Conservation (phyloP, 64 coral and sea anemone species). For the Pocillopora damicornis region DNA sequence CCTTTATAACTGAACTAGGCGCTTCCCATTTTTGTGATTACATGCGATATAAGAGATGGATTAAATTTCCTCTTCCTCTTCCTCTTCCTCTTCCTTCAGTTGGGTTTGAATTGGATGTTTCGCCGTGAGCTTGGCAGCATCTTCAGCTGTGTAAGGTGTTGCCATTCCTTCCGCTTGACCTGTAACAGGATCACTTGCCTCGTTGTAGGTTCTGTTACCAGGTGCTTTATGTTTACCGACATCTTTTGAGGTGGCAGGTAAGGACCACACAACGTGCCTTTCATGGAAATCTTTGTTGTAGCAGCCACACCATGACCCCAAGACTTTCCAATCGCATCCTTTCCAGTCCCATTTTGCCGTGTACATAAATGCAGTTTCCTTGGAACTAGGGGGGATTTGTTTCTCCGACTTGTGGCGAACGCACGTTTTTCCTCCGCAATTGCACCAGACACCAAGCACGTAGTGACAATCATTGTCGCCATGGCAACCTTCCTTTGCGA, state of each 20-base stretch:
- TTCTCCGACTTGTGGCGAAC: constrained; percentile 4
- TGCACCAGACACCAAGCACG: neutral
- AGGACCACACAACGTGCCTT: neutral
- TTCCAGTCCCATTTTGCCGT: neutral
- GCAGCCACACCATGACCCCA: neutral
- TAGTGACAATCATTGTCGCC: constrained; percentile 27
- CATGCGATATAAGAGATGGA: neutral
- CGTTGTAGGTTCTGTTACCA: neutral
- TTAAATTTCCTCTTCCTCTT: neutral
- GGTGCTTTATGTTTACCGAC: neutral
- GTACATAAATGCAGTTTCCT: constrained; percentile 1
- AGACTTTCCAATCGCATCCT: constrained; percentile 44
- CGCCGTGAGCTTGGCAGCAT: too few species aligned
- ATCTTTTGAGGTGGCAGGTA: neutral
- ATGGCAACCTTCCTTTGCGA: constrained; percentile 46
- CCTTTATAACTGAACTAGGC: too few species aligned
- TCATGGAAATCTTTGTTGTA: neutral
- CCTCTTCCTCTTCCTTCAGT: neutral
- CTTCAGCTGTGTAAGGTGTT: too few species aligned
- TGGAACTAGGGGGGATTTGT: neutral
- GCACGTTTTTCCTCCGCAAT: constrained; percentile 24
- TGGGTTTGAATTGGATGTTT: neutral
- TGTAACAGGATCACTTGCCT: neutral
- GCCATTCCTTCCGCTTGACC: too few species aligned
- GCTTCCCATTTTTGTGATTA: too few species aligned